Conservation (phyloP, 1,140 invertebrate species). For the Cotesia glomerata region DNA sequence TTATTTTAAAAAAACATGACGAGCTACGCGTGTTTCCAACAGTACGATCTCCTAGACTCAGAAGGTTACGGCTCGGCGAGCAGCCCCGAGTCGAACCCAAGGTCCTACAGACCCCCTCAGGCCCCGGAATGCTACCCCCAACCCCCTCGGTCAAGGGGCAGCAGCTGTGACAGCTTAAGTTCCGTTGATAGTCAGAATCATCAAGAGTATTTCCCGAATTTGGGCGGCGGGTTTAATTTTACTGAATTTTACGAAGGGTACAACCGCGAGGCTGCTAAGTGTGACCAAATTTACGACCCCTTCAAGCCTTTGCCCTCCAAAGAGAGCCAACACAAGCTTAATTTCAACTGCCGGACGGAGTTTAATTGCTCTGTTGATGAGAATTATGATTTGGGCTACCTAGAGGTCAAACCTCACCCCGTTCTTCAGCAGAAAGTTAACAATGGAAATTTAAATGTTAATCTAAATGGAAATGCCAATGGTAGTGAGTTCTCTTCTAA, state of each 20-base stretch:
- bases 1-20: constrained; percentile 48
- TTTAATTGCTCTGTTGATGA: constrained; percentile 30
- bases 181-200: constrained; percentile 54
- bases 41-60: constrained; percentile 56
- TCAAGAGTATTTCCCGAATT: constrained; percentile 38
- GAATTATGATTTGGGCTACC: constrained; percentile 34
- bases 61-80: constrained; percentile 59
- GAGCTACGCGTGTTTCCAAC: constrained; percentile 52
- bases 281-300: constrained; percentile 18
- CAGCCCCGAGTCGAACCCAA: constrained; percentile 55
- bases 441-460: no score
- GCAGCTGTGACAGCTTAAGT: constrained; percentile 55
- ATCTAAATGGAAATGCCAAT: no score
- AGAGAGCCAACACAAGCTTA: constrained; percentile 17
- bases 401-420: background rate
- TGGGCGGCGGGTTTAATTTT: constrained; percentile 41
- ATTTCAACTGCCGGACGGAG: constrained; percentile 43
- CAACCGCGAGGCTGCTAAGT: constrained; percentile 41
- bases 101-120: constrained; percentile 41
- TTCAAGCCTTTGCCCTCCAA: constrained; percentile 32
- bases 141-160: constrained; percentile 53
- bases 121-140: constrained; percentile 48
- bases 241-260: constrained; percentile 54
- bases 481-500: no score
- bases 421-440: constrained; percentile 7